Evolutionary conservation across 2,113 vertebrate species (phyloP).

Genomic region (Megaptera novaeangliae): DNA sequence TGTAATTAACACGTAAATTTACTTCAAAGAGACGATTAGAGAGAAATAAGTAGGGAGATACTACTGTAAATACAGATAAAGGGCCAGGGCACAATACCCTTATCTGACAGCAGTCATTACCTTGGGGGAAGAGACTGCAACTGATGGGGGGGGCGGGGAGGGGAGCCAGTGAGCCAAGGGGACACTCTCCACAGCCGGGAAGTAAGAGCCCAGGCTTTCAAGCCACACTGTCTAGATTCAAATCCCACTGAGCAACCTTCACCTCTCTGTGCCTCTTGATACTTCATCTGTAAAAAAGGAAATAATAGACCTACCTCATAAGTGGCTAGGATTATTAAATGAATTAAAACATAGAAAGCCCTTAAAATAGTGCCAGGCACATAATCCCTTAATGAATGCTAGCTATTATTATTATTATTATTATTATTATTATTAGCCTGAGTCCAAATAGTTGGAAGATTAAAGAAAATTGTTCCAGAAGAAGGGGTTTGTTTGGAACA

Average conservation of each 20-base stretch:
- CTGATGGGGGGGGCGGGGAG: accelerated
- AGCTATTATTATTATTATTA: not conserved
- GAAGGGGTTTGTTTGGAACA: accelerated
- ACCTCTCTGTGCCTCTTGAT: not conserved
- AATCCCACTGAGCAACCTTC: not conserved
- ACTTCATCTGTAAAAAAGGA: not conserved
- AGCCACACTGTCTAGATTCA: not conserved
- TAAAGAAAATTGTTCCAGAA: not conserved
- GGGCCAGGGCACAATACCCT: not conserved
- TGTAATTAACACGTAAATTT: not conserved
- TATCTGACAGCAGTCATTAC: accelerated
- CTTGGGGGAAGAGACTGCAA: not conserved
- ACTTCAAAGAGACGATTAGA: not conserved
- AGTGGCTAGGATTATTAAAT: not conserved
- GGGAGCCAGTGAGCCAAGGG: no score
- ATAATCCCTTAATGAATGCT: not conserved
- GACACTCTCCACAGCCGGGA: accelerated
- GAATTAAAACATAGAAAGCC: not conserved
- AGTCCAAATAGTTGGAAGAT: not conserved
- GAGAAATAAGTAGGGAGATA: not conserved
- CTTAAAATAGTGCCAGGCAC: not conserved
- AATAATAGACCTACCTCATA: not conserved
- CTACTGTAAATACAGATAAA: not conserved
- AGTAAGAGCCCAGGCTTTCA: not conserved
- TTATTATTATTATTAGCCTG: no score